Evolutionary conservation across 2,888 invertebrate species (phyloP), one percentile per base, ranked within the genome.

Genomic region (Meandrusa payeni): DNA sequence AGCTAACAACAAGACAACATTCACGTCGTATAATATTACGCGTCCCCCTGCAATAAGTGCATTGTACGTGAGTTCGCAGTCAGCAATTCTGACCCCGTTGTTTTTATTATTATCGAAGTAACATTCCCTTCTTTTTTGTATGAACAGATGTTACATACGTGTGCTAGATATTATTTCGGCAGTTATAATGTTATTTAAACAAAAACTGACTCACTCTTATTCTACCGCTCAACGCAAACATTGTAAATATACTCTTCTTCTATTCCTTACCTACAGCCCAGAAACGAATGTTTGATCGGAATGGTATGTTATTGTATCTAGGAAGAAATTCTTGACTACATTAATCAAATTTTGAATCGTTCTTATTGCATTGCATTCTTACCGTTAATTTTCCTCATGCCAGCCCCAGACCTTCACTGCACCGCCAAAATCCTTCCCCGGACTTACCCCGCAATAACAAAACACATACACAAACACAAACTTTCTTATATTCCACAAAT

Each of bases 341-440:
- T n/a, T n/a, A n/a, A n/a, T n/a, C n/a, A n/a, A n/a, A n/a, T n/a
- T n/a, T n/a, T n/a, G n/a, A n/a, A n/a, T n/a, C 29, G 36, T 46
- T 53, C 32, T 38, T 24, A 45, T 10, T 28, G 27, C 44, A 36
- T 51, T 50, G 45, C 47, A 50, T 61, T 48, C 80, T 77, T 67
- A 87, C 86, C 86, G 64, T 87, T 86, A 77, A 85, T 85, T 83
- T 87, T 87, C 70, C 86, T 80, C 86, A 86, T 86, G 69, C 65
- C 69, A 74, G 73, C 65, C 71, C 76, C 74, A 79, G 76, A 77
- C 77, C 79, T 77, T 79, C 68, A 73, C 71, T 63, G 75, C 71
- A 67, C 76, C 76, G 74, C 75, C 78, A 76, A 81, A 85, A 82
- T 82, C 85, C 82, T 72, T 76, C 66, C 64, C 67, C 64, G 54